Base-by-base conservation (phyloP, 1,140 invertebrate species). In the Caenorhabditis remanei region DNA sequence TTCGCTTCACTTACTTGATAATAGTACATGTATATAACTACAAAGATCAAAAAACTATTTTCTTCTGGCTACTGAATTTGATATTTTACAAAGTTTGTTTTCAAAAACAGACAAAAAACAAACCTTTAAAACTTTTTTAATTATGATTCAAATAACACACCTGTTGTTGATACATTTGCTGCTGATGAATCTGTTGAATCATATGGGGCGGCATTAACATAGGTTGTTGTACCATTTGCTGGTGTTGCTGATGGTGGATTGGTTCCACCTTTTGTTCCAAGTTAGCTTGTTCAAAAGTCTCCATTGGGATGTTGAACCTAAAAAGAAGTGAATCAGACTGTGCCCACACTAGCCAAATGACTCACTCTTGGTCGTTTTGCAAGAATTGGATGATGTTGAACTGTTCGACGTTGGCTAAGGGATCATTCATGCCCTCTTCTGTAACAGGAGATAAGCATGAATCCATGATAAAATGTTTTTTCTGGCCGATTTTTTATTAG, bases 341-440 rank as follows among this genome's bases (percentile, higher is more conserved):
- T 79, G n/a, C 21, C 41, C 0, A 84, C 55, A 41, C 32, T 21
- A 32, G 14, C 16, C 8, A 67, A 40, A 19, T 14, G 46, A 87
- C 86, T 90, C 41, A 90, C 88, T 90, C 89, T 61, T 41, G 86
- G 41, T 89, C 87, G 88, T 85, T 86, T 63, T 71, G 63, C 67
- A 91, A 85, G 55, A 90, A 92, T 53, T 91, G 87, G 21, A 91
- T 56, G 71, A 91, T 90, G 88, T 91, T 88, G 85, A 90, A 90
- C 43, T 84, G 55, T 40, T 65, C 71, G 50, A 82, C 88, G 61
- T 90, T 85, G 40, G 56, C 86, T 53, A 91, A 84, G 9, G 91
- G 91, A 85, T 91, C 91, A 55, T 89, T 67, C 87, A 89, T 89
- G 13, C 91, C 90, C 53, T 91, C 91, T 46, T 91, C 91, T 89